Conservation (phyloP, 2,113 vertebrate species). For the Epinephelus moara region DNA sequence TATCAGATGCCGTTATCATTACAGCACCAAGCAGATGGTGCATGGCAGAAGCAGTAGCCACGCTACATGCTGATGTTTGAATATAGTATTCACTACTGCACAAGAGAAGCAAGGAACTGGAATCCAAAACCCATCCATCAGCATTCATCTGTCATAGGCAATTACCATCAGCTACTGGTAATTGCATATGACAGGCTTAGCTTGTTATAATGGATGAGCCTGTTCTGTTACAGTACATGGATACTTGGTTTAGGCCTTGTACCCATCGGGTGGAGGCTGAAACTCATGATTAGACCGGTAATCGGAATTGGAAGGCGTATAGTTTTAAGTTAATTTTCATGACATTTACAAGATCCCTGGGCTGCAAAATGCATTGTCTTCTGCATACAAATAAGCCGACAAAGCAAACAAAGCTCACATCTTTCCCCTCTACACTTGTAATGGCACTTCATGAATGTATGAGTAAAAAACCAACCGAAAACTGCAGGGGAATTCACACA, state of each 20-base stretch:
- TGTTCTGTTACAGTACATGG: constrained; percentile 44
- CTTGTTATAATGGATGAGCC: constrained; percentile 57
- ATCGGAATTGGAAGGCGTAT: constrained; percentile 34
- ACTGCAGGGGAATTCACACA: constrained; percentile 9
- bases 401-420: neutral
- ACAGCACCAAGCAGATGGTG: constrained; percentile 55
- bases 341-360: constrained; percentile 53
- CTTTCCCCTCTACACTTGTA: neutral
- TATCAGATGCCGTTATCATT: constrained; percentile 38
- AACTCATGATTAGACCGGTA: constrained; percentile 57
- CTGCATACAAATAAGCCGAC: constrained; percentile 45
- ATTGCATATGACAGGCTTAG: constrained; percentile 51
- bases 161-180: constrained; percentile 57
- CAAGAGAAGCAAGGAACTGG: constrained; percentile 14
- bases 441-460: constrained; percentile 29
- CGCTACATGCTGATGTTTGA: constrained; percentile 43
- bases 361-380: constrained; percentile 14
- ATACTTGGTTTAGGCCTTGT: constrained; percentile 26
- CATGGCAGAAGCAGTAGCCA: constrained; percentile 28
- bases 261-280: constrained; percentile 34
- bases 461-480: constrained; percentile 9
- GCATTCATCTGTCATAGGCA: constrained; percentile 54
- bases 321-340: constrained; percentile 56
- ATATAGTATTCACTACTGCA: constrained; percentile 15
- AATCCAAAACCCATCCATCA: constrained; percentile 64